Evolutionary conservation across 2,113 vertebrate species (phyloP).

Genomic region (Colinus virginianus): DNA sequence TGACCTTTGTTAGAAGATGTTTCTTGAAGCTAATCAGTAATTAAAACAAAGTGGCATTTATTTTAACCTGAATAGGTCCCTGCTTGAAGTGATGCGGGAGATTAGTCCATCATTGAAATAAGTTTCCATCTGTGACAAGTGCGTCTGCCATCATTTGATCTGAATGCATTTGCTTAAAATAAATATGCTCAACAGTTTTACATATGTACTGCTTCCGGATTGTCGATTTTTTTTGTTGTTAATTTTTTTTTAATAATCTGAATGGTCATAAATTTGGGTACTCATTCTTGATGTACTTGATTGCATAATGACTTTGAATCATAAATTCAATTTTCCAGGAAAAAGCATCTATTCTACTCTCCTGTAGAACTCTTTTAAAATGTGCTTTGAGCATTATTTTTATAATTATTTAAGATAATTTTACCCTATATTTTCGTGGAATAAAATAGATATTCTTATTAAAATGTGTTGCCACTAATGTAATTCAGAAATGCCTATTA

Average conservation of each 20-base stretch:
- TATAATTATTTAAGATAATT: background rate
- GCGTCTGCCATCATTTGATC: background rate
- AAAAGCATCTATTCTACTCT: background rate
- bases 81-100: background rate
- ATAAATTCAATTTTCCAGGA: background rate
- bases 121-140: background rate
- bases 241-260: background rate
- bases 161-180: background rate
- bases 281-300: background rate
- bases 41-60: rapidly evolving
- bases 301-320: background rate
- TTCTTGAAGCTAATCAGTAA: background rate
- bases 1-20: background rate
- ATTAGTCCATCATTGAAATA: background rate
- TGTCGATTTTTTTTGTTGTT: background rate
- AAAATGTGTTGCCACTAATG: background rate
- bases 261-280: background rate
- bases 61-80: background rate
- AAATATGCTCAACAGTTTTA: background rate
- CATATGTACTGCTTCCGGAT: background rate
- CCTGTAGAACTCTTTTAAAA: background rate
- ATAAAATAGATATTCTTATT: background rate
- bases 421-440: background rate
- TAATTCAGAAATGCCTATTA: background rate
- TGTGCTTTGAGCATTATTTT: background rate